Base-by-base conservation (phyloP, 2,888 invertebrate genomes). In the Dusona sp. region DNA sequence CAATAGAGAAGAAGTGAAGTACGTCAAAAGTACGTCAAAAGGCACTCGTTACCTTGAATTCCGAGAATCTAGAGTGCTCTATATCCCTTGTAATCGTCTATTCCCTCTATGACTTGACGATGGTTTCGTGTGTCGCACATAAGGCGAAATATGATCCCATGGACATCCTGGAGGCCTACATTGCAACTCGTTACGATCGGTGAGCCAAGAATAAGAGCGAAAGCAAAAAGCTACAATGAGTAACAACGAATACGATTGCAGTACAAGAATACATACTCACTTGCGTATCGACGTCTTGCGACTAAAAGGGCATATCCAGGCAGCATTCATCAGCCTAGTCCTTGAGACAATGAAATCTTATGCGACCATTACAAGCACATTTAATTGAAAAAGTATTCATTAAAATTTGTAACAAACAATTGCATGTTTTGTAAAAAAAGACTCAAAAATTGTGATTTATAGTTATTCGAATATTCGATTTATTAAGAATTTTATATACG, bases 101-200 rank as follows among this genome's bases (percentile, higher is more conserved):
- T 93, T 93, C 92, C 90, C 90, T 92, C 91, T 92, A 91, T 90
- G 92, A 91, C 89, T 92, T 89, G 89, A 86, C 79, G 88, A 79
- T 88, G 91, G 93, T 93, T 91, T 94, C 93, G 90, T 92, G 93
- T 94, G 92, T 94, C 93, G 92, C 94, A 88, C 91, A 92, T 92
- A 93, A 91, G 91, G 91, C 92, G 94, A 94, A 94, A 94, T 93
- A 92, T 89, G 93, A 94, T 92, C 19, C 38, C 91, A 90, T 90
- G 91, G 92, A 92, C 92, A 92, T 93, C 92, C 94, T 94, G 93
- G 93, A 93, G 93, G 93, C 93, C 94, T 94, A 94, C 93, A 94
- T 94, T 91, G 92, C 91, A 88, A 90, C 89, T 90, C 92, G 90
- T 92, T 91, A 91, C 90, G 89, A 89, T 89, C 88, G 87, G 82